These are phyloP conservation scores for Drosophila pegasa DNA, from an alignment of 2,888 invertebrate genomes.

Conservation along the genomic window DNA sequence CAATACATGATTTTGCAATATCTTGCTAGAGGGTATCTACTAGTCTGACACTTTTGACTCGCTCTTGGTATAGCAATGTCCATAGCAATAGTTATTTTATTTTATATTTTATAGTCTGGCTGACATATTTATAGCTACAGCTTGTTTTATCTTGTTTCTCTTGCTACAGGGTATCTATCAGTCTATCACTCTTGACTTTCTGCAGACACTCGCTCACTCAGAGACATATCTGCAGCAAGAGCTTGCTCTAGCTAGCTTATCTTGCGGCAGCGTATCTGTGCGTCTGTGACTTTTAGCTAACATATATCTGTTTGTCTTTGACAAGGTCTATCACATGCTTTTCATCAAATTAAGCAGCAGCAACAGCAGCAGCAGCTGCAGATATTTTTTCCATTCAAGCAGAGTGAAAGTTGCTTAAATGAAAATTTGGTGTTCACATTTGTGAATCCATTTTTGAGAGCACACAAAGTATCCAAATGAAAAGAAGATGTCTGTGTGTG, in stretches of 20 bases:
- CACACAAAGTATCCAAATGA: constrained; percentile 16
- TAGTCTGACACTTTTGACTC: not conserved
- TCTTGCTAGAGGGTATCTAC: not conserved
- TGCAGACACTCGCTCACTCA: too few species aligned
- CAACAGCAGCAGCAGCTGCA: constrained; percentile 1
- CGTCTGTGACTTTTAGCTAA: not conserved
- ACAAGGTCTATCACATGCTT: not conserved
- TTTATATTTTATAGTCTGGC: too few species aligned
- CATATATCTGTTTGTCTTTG: not conserved
- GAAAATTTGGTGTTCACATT: constrained; percentile 25
- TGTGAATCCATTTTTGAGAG: constrained; percentile 19
- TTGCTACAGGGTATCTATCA: too few species aligned
- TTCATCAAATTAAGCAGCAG: constrained; percentile 1
- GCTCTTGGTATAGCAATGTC: too few species aligned
- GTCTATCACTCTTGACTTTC: too few species aligned
- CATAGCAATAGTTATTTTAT: too few species aligned
- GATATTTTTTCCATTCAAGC: not conserved
- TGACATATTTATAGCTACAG: too few species aligned
- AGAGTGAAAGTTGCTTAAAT: constrained; percentile 22
- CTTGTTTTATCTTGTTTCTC: too few species aligned
- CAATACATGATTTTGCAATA: too few species aligned
- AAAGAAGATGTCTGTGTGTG: not conserved
- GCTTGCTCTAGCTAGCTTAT: not conserved
- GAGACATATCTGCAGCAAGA: not conserved
- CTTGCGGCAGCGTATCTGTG: not conserved